Evolutionary conservation across 2,797 vertebrate genomes (phyloP).

Genomic region (Anguilla anguilla): DNA sequence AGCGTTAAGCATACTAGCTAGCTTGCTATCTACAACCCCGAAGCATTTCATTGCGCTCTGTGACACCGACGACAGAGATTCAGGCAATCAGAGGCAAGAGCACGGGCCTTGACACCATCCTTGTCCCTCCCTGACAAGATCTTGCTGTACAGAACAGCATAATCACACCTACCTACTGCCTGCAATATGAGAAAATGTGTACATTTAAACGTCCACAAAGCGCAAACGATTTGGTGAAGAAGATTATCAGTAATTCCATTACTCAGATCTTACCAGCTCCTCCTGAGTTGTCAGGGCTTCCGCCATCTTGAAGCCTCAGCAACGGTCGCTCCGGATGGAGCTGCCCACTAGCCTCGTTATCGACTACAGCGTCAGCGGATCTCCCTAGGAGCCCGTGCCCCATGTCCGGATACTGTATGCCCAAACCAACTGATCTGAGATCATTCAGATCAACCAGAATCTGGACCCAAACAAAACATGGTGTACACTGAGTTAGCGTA

Average conservation of each 20-base stretch:
- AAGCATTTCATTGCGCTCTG: neutral
- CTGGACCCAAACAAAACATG: no score
- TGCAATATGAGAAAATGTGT: neutral
- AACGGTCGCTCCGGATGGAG: slow-evolving; percentile 74
- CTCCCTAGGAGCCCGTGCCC: neutral
- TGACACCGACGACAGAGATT: slow-evolving; percentile 21
- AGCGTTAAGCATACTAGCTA: neutral
- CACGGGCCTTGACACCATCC: slow-evolving; percentile 21
- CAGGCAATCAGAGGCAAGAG: slow-evolving; percentile 6
- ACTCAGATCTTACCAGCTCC: slow-evolving; percentile 75
- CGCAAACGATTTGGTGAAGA: neutral
- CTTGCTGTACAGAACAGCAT: neutral
- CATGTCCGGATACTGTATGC: neutral
- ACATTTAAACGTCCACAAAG: neutral
- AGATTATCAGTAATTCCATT: neutral
- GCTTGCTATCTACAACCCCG: neutral
- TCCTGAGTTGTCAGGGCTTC: slow-evolving; percentile 84
- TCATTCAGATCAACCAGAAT: no score
- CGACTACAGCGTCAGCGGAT: neutral
- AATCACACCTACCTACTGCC: neutral
- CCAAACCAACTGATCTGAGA: neutral
- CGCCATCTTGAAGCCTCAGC: slow-evolving; percentile 85
- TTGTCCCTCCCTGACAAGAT: neutral
- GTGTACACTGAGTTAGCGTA: no score
- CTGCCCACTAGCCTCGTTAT: slow-evolving; percentile 64